Evolutionary conservation across 2,113 vertebrate genomes (phyloP).

Genomic region (Sterna hirundo): DNA sequence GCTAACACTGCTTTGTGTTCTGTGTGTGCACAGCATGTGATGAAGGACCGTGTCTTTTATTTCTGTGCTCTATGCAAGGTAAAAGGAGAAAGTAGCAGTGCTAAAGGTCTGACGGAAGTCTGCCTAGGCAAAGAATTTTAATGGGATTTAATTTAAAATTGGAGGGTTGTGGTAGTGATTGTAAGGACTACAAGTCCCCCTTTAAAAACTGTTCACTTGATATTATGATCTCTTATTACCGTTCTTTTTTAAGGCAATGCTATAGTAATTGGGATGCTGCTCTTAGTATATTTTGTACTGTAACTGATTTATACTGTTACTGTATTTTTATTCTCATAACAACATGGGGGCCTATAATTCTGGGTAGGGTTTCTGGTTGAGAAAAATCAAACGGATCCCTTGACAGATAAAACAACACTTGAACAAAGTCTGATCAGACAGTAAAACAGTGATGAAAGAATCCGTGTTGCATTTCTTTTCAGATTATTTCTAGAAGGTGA

Average conservation of each 20-base stretch:
- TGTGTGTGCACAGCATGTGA: neutral
- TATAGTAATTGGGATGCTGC: neutral
- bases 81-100: neutral
- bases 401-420: neutral
- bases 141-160: neutral
- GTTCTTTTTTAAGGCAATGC: neutral
- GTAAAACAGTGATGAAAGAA: neutral
- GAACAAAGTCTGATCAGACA: neutral
- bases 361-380: neutral
- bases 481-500: neutral
- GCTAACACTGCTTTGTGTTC: neutral
- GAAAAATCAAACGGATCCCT: neutral
- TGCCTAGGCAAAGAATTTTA: neutral
- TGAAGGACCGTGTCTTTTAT: neutral
- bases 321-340: neutral
- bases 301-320: neutral
- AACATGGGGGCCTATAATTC: neutral
- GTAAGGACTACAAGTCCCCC: neutral
- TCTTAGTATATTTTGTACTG: neutral
- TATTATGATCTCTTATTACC: neutral
- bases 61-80: neutral
- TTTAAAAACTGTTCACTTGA: neutral
- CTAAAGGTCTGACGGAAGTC: neutral
- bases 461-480: neutral
- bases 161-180: neutral